Conservation (phyloP, 2,113 vertebrate genomes). For the Manacus vitellinus region DNA sequence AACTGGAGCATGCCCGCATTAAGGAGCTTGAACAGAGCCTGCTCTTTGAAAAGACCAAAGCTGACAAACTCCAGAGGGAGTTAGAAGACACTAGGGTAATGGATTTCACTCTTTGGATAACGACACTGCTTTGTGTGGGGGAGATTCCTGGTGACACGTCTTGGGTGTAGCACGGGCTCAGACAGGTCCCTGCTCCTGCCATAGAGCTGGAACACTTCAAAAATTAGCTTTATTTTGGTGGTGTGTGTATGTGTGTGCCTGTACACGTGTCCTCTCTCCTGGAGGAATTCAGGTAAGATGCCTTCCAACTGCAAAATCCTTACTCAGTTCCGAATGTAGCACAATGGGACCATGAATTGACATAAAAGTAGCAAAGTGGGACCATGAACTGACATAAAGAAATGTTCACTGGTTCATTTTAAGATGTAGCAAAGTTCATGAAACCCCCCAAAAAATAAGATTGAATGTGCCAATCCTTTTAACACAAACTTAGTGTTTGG, state of each 20-base stretch:
- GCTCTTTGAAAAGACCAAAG: conserved; percentile 99
- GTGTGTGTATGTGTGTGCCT: not conserved
- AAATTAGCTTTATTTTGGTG: not conserved
- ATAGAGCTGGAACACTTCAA: not conserved
- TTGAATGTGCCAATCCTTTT: not conserved
- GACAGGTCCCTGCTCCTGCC: not conserved
- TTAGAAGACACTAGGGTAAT: conserved; percentile 99
- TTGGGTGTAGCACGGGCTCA: not conserved
- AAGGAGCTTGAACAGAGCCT: conserved; percentile 99
- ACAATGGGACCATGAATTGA: not conserved
- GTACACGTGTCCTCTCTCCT: not conserved
- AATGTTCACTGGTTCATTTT: not conserved
- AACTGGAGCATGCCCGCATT: conserved; percentile 99
- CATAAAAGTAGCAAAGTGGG: not conserved
- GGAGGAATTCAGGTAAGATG: conserved; percentile 46
- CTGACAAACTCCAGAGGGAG: conserved; percentile 99
- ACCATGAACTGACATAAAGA: not conserved
- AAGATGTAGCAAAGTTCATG: not conserved
- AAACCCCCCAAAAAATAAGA: not conserved
- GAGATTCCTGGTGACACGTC: conserved; percentile 6
- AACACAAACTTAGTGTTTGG: not conserved
- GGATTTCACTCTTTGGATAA: conserved; percentile 84
- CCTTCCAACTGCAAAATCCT: not conserved
- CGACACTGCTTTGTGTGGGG: conserved; percentile 56
- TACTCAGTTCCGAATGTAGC: not conserved